Base-by-base conservation (phyloP, 1,140 invertebrate genomes). In the Ceratosolen fusciceps region DNA sequence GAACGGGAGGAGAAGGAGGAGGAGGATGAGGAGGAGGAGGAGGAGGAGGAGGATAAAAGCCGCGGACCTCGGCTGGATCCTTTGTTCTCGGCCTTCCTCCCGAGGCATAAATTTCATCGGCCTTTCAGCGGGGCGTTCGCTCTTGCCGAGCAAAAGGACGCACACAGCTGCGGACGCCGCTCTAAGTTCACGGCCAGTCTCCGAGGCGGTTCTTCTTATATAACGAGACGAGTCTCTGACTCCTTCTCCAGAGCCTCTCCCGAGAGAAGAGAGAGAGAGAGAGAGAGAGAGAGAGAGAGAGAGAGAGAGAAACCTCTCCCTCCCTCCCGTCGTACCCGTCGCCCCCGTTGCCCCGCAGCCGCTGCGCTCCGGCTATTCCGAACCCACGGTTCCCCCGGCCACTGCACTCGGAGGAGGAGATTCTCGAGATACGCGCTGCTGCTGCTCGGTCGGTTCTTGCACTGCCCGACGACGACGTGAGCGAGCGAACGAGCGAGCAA, bases 131-230 rank as follows among this genome's bases (percentile, higher is more conserved):
- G 0, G 0, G 68, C 80, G 83, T 82, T 83, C 80, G 83, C 82
- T 80, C 82, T 65, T 82, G 80, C 79, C 79, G 75, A 82, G 81
- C 83, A 84, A 83, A 84, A 83, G 81, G 60, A 65, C 31, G 60
- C 81, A n/a, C 37, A 83, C 84, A 85, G 83, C 84, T 85, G 70
- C 78, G 84, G 83, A 84, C 83, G 85, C 81, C 83, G 26, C 82
- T n/a, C n/a, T 90, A 90, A 90, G 89, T 90, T 89, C 89, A 90
- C 88, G 89, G 89, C 86, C 88, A 88, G 87, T 88, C 86, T 87
- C 87, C n/a, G 56, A 67, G 81, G 49, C 71, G 83, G 83, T 83
- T 84, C 85, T 83, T 84, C 85, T 89, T 89, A 89, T 87, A 87
- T 88, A 89, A 88, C 84, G 70, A 39, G 77, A 73, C 65, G n/a